Evolutionary conservation across 2,888 invertebrate genomes (phyloP).

Genomic region (Lysandra bellargus): DNA sequence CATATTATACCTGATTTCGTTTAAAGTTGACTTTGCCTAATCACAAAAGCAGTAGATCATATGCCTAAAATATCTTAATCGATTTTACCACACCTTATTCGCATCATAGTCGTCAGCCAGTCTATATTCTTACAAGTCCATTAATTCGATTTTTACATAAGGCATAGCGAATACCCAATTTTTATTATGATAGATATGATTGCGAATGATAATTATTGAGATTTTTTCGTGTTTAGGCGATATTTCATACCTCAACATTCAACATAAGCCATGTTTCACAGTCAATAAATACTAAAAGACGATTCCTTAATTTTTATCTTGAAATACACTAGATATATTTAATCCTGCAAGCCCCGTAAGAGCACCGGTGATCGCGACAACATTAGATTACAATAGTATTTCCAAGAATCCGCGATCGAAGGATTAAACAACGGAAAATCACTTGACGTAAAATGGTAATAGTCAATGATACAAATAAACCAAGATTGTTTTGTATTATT

Average conservation of each 20-base stretch:
- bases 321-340: background rate
- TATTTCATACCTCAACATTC: background rate
- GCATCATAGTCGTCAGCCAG: background rate
- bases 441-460: background rate
- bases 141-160: constrained; percentile 26
- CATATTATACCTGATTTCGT: background rate
- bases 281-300: background rate
- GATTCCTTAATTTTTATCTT: background rate
- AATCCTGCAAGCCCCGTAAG: too few relatives aligned
- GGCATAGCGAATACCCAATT: background rate
- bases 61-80: background rate
- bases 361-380: too few relatives aligned
- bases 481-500: background rate
- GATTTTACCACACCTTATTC: background rate
- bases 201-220: background rate
- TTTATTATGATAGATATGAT: constrained; percentile 12
- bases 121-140: constrained; percentile 20
- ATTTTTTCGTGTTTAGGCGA: background rate
- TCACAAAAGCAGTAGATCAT: background rate
- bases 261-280: background rate
- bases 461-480: background rate
- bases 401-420: too few relatives aligned
- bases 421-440: background rate
- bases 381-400: too few relatives aligned
- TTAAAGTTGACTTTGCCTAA: too few relatives aligned